These are phyloP conservation scores for Steatornis caripensis DNA, from an alignment of 2,113 vertebrate species.

Conservation along the genomic window DNA sequence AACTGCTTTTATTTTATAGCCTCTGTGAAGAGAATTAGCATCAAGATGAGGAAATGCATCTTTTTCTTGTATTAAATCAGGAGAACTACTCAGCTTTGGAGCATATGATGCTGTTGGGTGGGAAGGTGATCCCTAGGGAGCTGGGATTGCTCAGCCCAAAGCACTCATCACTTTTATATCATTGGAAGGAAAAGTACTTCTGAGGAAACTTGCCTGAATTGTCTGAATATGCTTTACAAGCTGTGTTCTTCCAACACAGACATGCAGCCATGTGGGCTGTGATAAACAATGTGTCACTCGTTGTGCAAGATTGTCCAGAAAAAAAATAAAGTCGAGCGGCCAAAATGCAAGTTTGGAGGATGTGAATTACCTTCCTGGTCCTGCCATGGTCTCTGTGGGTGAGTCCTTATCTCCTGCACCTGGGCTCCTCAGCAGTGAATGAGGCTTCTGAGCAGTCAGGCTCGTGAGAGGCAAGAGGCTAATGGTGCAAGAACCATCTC, in stretches of 20 bases:
- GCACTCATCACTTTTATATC: background rate
- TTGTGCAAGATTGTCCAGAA: background rate
- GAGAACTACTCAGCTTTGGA: background rate
- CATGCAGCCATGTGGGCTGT: background rate
- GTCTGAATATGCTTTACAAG: background rate
- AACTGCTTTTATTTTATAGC: background rate
- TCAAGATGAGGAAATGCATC: background rate
- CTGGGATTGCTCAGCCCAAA: background rate
- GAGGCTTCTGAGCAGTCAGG: background rate
- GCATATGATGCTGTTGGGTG: background rate
- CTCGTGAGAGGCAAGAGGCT: background rate
- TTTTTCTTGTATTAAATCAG: background rate
- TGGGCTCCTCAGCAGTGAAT: background rate
- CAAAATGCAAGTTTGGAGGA: background rate
- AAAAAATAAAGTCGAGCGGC: background rate
- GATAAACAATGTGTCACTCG: background rate
- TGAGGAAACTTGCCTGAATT: background rate
- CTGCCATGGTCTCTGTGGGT: background rate
- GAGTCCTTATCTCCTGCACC: background rate
- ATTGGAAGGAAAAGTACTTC: background rate
- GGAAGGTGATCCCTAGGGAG: background rate
- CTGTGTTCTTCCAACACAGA: background rate
- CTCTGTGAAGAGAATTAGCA: background rate
- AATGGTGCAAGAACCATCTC: background rate
- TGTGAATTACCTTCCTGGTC: background rate